Conservation (phyloP, 2,888 invertebrate genomes). For the Heliconius ismenius region DNA sequence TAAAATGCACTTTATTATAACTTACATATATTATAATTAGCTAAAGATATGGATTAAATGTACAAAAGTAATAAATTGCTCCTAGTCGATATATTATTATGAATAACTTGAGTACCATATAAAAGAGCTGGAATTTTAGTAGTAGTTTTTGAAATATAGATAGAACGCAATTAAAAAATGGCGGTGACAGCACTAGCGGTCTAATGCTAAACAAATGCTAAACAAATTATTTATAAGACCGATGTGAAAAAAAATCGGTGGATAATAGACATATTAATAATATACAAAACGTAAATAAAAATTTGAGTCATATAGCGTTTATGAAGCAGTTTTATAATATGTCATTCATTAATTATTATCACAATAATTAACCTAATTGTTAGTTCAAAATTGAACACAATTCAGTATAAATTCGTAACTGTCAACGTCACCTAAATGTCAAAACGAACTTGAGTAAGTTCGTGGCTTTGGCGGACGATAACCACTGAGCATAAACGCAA, state of each 20-base stretch:
- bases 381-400: conserved; percentile 23
- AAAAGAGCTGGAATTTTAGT: neutral
- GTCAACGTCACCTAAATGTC: conserved; percentile 15
- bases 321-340: neutral
- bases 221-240: conserved; percentile 19
- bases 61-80: conserved; percentile 49
- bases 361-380: conserved; percentile 7
- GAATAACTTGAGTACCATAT: conserved; percentile 20
- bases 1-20: conserved; percentile 49
- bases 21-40: conserved; percentile 44
- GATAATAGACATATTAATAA: conserved; percentile 17
- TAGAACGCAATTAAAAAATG: conserved; percentile 15
- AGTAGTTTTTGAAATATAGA: neutral
- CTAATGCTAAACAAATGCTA: conserved; percentile 26
- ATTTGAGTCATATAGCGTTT: conserved; percentile 19
- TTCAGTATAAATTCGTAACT: conserved; percentile 20
- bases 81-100: conserved; percentile 39
- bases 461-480: conserved; percentile 33
- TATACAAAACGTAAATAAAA: neutral
- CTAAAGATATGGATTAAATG: conserved; percentile 50
- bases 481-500: conserved; percentile 45
- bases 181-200: conserved; percentile 27
- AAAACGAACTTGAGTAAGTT: conserved; percentile 10
- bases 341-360: neutral
- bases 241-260: conserved; percentile 30